These are phyloP conservation scores for Tautogolabrus adspersus DNA, from an alignment of 2,113 vertebrate genomes.

Conservation along the genomic window DNA sequence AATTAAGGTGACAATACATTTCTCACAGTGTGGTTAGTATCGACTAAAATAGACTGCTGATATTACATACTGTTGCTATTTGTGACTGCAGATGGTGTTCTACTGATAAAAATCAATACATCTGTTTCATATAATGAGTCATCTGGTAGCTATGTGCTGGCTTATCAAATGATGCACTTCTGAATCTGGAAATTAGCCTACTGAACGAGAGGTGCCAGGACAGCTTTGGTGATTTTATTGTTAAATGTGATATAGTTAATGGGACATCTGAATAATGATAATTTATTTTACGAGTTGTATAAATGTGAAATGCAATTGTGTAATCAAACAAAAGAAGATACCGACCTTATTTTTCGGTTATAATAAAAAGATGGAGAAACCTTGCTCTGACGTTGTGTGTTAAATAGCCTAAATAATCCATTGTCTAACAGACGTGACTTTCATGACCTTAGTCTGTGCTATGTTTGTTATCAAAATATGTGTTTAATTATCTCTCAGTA, in stretches of 20 bases:
- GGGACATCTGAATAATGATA: no score
- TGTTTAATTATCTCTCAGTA: not conserved
- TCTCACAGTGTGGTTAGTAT: not conserved
- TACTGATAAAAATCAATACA: conserved; percentile 32
- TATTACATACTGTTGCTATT: conserved; percentile 11
- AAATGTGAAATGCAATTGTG: no score
- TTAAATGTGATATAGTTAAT: no score
- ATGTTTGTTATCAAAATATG: not conserved
- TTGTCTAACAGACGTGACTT: not conserved
- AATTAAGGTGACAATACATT: not conserved
- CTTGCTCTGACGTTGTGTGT: no score
- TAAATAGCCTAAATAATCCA: not conserved
- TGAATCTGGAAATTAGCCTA: not conserved
- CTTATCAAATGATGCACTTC: not conserved
- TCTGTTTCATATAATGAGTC: conserved; percentile 23
- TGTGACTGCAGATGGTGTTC: conserved; percentile 18
- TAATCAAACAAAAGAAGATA: no score
- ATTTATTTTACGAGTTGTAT: no score
- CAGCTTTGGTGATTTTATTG: not conserved
- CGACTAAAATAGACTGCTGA: not conserved
- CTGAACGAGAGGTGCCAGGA: not conserved
- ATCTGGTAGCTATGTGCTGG: conserved; percentile 13
- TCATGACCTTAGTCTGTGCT: conserved; percentile 2
- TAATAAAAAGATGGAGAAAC: no score
- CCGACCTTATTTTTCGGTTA: no score